Evolutionary conservation across 2,888 invertebrate species (phyloP).

Genomic region (Drosophila suboccidentalis): DNA sequence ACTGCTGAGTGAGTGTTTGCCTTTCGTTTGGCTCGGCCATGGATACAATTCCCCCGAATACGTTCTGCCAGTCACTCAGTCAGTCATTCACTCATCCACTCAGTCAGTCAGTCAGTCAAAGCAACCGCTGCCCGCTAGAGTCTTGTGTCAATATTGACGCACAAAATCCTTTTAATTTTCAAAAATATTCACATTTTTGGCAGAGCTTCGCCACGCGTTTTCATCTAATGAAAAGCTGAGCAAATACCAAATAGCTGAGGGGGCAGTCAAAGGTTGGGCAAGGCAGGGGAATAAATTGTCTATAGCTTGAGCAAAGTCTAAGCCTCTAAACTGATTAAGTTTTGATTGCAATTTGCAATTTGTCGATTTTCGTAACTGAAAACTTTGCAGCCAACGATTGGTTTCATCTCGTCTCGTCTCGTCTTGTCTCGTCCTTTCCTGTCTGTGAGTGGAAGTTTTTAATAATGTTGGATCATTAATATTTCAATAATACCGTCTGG

Average conservation of each 20-base stretch:
- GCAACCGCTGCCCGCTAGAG: constrained; percentile 51
- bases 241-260: constrained; percentile 47
- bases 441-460: constrained; percentile 42
- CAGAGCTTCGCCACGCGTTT: constrained; percentile 46
- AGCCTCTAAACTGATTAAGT: constrained; percentile 79
- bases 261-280: constrained; percentile 1
- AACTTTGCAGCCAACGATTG: constrained; percentile 52
- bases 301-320: constrained; percentile 41
- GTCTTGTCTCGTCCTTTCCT: background rate
- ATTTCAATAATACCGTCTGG: constrained; percentile 70
- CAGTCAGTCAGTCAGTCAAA: constrained; percentile 24
- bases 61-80: background rate
- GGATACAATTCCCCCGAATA: constrained; percentile 17
- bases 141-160: constrained; percentile 76
- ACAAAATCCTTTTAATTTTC: constrained; percentile 79
- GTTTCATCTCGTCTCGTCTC: constrained; percentile 4
- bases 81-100: constrained; percentile 16
- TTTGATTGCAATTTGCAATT: constrained; percentile 80
- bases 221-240: constrained; percentile 69
- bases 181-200: constrained; percentile 68
- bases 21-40: constrained; percentile 31
- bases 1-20: constrained; percentile 47
- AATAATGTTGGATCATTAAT: constrained; percentile 73
- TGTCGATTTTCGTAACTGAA: constrained; percentile 60
- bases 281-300: constrained; percentile 17